Conservation (phyloP, 2,113 vertebrate species). For the Butorides virescens region DNA sequence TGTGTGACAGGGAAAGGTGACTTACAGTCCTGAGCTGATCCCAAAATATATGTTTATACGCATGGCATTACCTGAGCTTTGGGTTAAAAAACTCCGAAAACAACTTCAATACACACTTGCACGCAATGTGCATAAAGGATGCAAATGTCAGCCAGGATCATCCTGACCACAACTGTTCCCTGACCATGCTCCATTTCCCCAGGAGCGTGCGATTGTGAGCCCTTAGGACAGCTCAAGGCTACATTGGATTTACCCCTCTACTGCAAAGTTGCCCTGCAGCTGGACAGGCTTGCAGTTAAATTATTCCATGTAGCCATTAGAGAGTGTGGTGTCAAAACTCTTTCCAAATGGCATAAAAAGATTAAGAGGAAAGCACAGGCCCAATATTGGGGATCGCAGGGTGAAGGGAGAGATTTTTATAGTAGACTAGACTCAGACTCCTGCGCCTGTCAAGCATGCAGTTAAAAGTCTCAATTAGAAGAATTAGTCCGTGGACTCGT, state of each 20-base stretch:
- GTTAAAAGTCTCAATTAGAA: background rate
- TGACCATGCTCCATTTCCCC: background rate
- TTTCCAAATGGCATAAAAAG: background rate
- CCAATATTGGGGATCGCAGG: background rate
- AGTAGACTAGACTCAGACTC: background rate
- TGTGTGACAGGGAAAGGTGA: background rate
- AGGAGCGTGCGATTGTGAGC: rapidly evolving
- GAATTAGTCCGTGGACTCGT: background rate
- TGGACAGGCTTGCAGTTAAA: background rate
- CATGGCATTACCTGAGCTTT: background rate
- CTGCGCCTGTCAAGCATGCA: background rate
- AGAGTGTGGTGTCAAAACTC: background rate
- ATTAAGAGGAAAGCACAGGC: background rate
- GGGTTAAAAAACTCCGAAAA: background rate
- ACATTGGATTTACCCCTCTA: background rate
- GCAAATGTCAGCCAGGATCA: background rate
- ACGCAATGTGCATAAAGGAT: background rate
- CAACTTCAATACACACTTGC: background rate
- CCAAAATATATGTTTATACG: background rate
- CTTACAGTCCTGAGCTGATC: background rate
- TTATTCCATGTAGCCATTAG: background rate
- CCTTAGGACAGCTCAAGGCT: background rate
- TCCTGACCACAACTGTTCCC: background rate
- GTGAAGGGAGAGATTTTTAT: background rate
- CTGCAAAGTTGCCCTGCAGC: background rate